A percentile compares a stretch with the other conserved stretches of the same genome.
Evolutionary conservation across 2,113 vertebrate species (phyloP).

Genomic region (Chiloscyllium plagiosum): DNA sequence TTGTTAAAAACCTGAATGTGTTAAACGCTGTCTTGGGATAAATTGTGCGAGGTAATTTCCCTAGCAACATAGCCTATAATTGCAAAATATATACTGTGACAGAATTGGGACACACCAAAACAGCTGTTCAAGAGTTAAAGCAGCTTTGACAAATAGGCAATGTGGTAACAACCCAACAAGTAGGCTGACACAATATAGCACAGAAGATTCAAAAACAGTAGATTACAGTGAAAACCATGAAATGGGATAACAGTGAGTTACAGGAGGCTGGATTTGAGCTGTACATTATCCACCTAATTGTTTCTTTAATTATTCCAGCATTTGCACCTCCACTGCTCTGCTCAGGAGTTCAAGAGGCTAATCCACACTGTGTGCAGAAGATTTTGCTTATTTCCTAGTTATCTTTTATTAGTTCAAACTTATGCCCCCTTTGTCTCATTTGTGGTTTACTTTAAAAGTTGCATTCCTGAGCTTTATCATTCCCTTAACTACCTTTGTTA

Average conservation of each 20-base stretch:
- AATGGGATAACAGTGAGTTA: background rate
- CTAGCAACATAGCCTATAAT: background rate
- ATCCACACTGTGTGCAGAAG: background rate
- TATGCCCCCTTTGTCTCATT: background rate
- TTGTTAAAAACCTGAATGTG: background rate
- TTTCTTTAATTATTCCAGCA: background rate
- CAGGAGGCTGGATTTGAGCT: background rate
- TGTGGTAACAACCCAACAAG: background rate
- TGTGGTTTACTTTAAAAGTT: background rate
- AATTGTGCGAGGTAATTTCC: background rate
- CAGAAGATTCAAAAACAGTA: background rate
- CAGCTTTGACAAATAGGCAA: background rate
- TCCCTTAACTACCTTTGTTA: background rate
- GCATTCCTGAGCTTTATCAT: background rate
- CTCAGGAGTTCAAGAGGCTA: background rate
- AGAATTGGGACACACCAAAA: background rate
- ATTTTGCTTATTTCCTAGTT: background rate
- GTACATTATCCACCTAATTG: background rate
- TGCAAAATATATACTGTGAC: background rate
- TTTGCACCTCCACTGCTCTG: background rate
- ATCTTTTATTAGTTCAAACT: background rate
- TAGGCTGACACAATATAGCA: background rate
- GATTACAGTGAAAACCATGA: background rate
- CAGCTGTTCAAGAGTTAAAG: background rate
- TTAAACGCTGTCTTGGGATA: background rate